Base-by-base conservation (phyloP, 2,888 invertebrate genomes). In the Clostera curtula region DNA sequence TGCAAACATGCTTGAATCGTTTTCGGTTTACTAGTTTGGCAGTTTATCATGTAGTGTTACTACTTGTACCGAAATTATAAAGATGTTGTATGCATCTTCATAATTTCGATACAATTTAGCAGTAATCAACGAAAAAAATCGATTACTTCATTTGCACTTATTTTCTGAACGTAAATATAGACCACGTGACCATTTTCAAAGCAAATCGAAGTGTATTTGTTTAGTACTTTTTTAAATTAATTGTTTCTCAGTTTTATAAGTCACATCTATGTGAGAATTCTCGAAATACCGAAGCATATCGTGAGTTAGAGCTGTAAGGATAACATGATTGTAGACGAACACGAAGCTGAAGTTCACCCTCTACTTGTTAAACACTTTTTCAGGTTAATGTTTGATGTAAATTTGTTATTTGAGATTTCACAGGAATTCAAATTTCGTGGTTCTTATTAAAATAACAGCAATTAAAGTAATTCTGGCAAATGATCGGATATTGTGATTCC, bases 291-390 rank as follows among this genome's bases (percentile, higher is more conserved):
- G 50, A 44, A 52, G 53, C 52, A 65, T 74, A 36, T 66, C 72
- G 72, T 74, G 72, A 68, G 64, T 59, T 51, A 52, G 52, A 58
- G 63, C 66, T 66, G 66, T 74, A 76, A 66, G 56, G 62, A 32
- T 46, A 47, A 50, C 55, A 58, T 70, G 68, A 73, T 72, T 60
- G 66, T 60, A 66, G 65, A 63, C 57, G 64, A 61, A 58, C 71
- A 74, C 71, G 69, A 73, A 66, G 57, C 59, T 66, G 62, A 66
- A 64, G 58, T 67, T 63, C 44, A 54, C 60, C 51, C 33, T 39
- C 32, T 34, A 37, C 42, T 40, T 41, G 47, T 46, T 41, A 41
- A 41, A 49, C 47, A 47, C 50, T 56, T 49, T 71, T 73, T 72
- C 71, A 62, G 70, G 69, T 71, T 73, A 23, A 9, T 10, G 74